A percentile compares a stretch with the other conserved stretches of the same genome.
phyloP scores from a whole-genome alignment of 1,140 invertebrate species.

The Megalonaias nervosa region DNA sequence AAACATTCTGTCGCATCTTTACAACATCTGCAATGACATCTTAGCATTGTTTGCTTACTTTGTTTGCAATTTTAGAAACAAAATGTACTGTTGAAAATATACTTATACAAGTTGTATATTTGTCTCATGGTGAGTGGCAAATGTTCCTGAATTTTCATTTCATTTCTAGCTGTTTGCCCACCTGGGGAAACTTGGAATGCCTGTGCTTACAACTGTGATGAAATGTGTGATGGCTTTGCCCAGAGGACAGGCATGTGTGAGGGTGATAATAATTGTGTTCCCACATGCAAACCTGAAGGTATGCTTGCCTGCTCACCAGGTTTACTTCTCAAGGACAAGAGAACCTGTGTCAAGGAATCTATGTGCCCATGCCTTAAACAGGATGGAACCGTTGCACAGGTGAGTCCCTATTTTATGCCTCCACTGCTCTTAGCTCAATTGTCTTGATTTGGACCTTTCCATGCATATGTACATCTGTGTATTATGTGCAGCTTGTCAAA shows the following conservation, averaged over 20 bases:
- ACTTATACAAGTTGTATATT: too few species aligned
- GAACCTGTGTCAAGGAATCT: slow-evolving; percentile 46
- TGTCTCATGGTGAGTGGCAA: too few species aligned
- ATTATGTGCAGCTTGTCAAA: too few species aligned
- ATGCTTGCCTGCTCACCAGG: slow-evolving; percentile 31
- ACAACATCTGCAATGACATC: too few species aligned
- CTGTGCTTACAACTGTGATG: slow-evolving; percentile 53
- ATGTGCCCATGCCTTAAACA: slow-evolving; percentile 54
- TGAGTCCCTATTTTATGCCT: slow-evolving; percentile 4
- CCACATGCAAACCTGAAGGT: slow-evolving; percentile 32
- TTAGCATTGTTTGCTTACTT: too few species aligned
- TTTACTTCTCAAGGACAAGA: slow-evolving; percentile 35
- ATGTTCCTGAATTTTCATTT: too few species aligned
- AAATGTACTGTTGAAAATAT: too few species aligned
- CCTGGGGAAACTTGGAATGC: slow-evolving; percentile 41
- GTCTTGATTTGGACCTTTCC: too few species aligned
- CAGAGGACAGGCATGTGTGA: slow-evolving; percentile 36
- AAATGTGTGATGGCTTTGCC: slow-evolving; percentile 45
- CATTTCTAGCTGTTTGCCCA: slow-evolving; percentile 40
- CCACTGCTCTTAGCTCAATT: too few species aligned
- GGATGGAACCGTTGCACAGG: slow-evolving; percentile 49
- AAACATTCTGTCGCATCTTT: too few species aligned
- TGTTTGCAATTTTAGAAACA: too few species aligned
- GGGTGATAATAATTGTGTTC: slow-evolving; percentile 39
- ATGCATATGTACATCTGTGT: too few species aligned